Evolutionary conservation across 2,888 invertebrate species (phyloP), one percentile per base, ranked within the genome.

Genomic region (Periphyllus acericola): DNA sequence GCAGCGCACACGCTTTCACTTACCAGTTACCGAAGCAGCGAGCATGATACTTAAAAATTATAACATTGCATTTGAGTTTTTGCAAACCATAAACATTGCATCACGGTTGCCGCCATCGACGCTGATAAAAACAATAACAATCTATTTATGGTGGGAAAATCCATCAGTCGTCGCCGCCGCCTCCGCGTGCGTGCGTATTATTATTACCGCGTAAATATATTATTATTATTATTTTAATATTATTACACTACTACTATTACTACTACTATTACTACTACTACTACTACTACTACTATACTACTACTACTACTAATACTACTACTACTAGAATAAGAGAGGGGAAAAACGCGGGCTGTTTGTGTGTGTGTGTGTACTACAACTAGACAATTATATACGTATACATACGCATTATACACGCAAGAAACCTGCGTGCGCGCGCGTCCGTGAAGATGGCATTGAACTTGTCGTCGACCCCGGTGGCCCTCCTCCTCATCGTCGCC

Each of bases 361-460:
- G 71, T 32, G 40, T 9, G 52, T 3, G 83, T 8, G 60, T 40
- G 40, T 29, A 21, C 52, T 52, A 75, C n/a, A n/a, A n/a, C 25
- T 85, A 78, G 32, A 46, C 36, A 46, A 76, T 14, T 52, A 66
- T 66, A 60, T 25, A 66, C n/a, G 25, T 19, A 74, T 34, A 74
- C 9, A 60, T 60, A 60, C 3, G 25, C n/a, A 78, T 21, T 36
- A 52, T 32, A 25, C 40, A 21, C 60, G 81, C 80, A 81, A 84
- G 66, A n/a, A 36, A 46, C 55, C 55, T n/a, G 32, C 66, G 85
- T 55, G 86, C 80, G 86, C 80, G 86, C 72, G 81, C 81, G 87
- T 87, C 87, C 81, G 81, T 87, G 81, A 87, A 87, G 87, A 87
- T 87, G 87, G 87, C 87, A 87, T 81, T 87, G 87, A 87, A 87